These are phyloP conservation scores for Calameuta idolon DNA, from an alignment of 2,888 invertebrate genomes.

Conservation along the genomic window DNA sequence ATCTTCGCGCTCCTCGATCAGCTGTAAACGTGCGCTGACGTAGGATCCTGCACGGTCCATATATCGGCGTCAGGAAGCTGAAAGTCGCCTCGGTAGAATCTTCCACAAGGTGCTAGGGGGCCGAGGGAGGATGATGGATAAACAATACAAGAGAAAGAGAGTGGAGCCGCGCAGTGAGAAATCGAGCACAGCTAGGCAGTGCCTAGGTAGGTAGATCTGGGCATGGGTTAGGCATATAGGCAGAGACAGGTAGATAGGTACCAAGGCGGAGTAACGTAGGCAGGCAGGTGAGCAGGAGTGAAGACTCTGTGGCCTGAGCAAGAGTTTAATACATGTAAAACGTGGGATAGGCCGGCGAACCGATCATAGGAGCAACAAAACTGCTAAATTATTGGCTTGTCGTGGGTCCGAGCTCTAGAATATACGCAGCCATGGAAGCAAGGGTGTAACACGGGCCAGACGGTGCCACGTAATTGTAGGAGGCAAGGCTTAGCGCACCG, in stretches of 20 bases:
- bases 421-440: conserved; percentile 35
- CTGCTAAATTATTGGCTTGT: conserved; percentile 59
- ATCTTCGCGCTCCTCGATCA: too few relatives aligned
- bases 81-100: too few relatives aligned
- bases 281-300: conserved; percentile 23
- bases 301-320: conserved; percentile 30
- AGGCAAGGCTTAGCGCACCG: conserved; percentile 7
- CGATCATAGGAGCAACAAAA: conserved; percentile 51
- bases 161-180: too few relatives aligned
- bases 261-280: conserved; percentile 29
- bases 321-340: conserved; percentile 53
- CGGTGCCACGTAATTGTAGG: conserved; percentile 32
- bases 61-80: too few relatives aligned
- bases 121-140: too few relatives aligned
- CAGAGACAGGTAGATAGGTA: conserved; percentile 2
- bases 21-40: too few relatives aligned
- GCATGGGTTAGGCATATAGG: too few relatives aligned
- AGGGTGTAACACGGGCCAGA: conserved; percentile 35
- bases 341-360: conserved; percentile 40
- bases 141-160: too few relatives aligned
- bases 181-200: too few relatives aligned
- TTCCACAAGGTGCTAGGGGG: too few relatives aligned
- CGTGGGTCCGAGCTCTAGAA: conserved; percentile 38
- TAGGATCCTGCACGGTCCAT: too few relatives aligned
- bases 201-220: too few relatives aligned